Evolutionary conservation across 2,888 invertebrate genomes (phyloP), one percentile per base, ranked within the genome.

Genomic region (Enoplolaimus lenunculus): DNA sequence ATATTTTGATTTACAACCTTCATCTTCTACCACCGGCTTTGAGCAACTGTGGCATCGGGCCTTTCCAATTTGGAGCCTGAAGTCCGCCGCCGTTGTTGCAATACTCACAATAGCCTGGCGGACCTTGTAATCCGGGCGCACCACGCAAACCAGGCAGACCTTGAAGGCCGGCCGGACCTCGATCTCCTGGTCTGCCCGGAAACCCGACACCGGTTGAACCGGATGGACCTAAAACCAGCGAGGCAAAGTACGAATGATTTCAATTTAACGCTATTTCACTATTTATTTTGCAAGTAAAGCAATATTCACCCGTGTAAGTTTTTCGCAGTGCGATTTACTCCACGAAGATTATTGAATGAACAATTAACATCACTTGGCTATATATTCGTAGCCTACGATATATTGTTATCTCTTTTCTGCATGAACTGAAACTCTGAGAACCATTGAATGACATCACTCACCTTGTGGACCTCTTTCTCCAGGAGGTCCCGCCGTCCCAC

Each of bases 21-120:
- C n/a, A n/a, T n/a, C n/a, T n/a, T n/a, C n/a, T n/a, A n/a, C n/a
- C n/a, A n/a, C n/a, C n/a, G n/a, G n/a, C n/a, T n/a, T n/a, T n/a
- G n/a, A n/a, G n/a, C n/a, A n/a, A n/a, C n/a, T n/a, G n/a, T n/a
- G n/a, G n/a, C n/a, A n/a, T n/a, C n/a, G 68, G 68, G n/a, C 68
- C 68, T 68, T 68, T 68, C 3, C 26, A 30, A 7, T 68, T 68
- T 60, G 68, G n/a, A 33, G 7, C 7, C 29, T 26, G 13, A 60
- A 68, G 13, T 16, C 31, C 7, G 21, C 26, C 21, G 3, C 68
- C 68, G 45, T 68, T 45, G 29, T 60, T 60, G 68, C 68, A 68
- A 68, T 29, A 68, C 60, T 68, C 68, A 30, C 68, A 68, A 59
- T 29, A 68, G 13, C 68, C 68, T 45, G 68, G 68, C 21, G 21